Evolutionary conservation across 2,797 vertebrate species (phyloP).

Genomic region (Enteromius thamalakanensis): DNA sequence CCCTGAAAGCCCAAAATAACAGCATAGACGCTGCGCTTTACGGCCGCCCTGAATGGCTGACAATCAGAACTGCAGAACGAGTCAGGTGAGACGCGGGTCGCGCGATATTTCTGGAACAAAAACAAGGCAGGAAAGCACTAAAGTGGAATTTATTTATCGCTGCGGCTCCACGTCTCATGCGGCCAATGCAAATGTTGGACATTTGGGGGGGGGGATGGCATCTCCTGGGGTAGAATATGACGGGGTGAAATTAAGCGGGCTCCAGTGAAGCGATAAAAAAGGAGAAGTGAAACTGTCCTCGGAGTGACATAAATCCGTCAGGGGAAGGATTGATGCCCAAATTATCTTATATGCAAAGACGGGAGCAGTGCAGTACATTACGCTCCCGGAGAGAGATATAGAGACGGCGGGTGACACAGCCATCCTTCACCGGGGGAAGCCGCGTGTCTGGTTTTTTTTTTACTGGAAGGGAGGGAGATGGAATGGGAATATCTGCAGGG

Average conservation of each 20-base stretch:
- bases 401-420: conserved; percentile 89
- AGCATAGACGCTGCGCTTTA: conserved; percentile 12
- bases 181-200: conserved; percentile 94
- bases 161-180: conserved; percentile 79
- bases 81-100: background rate
- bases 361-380: conserved; percentile 96
- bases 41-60: conserved; percentile 22
- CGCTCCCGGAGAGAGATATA: conserved; percentile 89
- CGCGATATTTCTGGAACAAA: conserved; percentile 56
- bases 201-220: conserved; percentile 93
- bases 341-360: conserved; percentile 99
- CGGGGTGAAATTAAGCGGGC: conserved; percentile 99
- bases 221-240: conserved; percentile 96
- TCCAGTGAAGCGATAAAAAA: conserved; percentile 99
- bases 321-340: conserved; percentile 96
- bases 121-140: conserved; percentile 69
- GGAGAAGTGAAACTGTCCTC: conserved; percentile 99
- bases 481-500: conserved; percentile 89
- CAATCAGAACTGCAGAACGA: background rate
- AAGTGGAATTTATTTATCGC: conserved; percentile 85
- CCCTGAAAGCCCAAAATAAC: conserved; percentile 52
- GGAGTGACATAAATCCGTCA: conserved; percentile 99
- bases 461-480: conserved; percentile 72
- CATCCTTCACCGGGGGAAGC: conserved; percentile 93
- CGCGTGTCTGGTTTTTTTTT: conserved; percentile 88